Evolutionary conservation across 1,140 invertebrate genomes (phyloP), one percentile per base, ranked within the genome.

Genomic region (Adoxophyes honmai): DNA sequence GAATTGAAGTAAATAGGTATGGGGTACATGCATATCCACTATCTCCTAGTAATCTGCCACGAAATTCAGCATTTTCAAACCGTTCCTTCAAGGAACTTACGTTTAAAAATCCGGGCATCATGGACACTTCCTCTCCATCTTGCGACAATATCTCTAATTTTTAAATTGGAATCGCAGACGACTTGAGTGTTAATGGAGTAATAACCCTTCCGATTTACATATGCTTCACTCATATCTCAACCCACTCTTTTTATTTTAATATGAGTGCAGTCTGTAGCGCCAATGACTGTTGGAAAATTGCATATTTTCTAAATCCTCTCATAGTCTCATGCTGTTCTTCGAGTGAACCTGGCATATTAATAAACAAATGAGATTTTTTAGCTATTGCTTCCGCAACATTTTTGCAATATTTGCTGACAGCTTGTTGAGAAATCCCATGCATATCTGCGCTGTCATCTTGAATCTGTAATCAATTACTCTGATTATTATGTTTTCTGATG

Each of bases 1-100:
- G 44, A 7, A 66, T 5, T 33, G 63, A 59, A 48, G 63, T 61
- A 34, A 61, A 59, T 54, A 61, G 42, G 53, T 61, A 66, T 11
- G 59, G 56, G 2, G 34, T 55, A 11, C 8, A 34, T 15, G 39
- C 18, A 39, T 62, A 66, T 9, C 59, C 54, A 13, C 53, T 48
- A 51, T 62, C 58, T 51, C 55, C 62, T 21, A 65, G 52, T 33
- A 65, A 33, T 36, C 55, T 55, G 4, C 55, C 59, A n/a, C 39
- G 51, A 44, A 60, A 64, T 28, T 60, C 39, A 9, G 36, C 34
- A 14, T 4, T 0, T 28, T 60, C 58, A 55, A 64, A 64, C 21
- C 39, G 15, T 52, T 55, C 15, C 56, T 63, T 63, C 9, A 59
- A n/a, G 9, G 15, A 6, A 33, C 33, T 52, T n/a, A 38, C 57